Evolutionary conservation across 2,113 vertebrate genomes (phyloP), one percentile per base, ranked within the genome.

Genomic region (Chloebia gouldiae): DNA sequence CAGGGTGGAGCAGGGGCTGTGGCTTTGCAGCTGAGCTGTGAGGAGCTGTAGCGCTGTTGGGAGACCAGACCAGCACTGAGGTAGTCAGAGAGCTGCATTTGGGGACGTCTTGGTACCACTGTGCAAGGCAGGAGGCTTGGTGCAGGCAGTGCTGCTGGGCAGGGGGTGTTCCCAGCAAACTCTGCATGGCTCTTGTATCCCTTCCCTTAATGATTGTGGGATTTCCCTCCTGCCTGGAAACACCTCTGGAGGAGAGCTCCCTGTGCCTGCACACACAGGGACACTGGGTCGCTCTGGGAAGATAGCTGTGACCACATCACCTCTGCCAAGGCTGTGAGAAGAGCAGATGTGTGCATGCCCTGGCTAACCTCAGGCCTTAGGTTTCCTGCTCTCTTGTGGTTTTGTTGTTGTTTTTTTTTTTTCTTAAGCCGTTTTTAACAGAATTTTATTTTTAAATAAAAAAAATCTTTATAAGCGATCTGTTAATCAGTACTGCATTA

Each of bases 361-460:
- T 96, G 92, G 94, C 91, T 90, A 85, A 95, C 93, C 94, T 97
- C 93, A 95, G 95, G 95, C 88, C 83, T 93, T 96, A 92, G 49
- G 57, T 94, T 83, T 89, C 71, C 86, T 86, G 57, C 86, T 93
- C 93, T 92, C 79, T 81, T 64, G 18, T 86, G 37, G 12, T 59
- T 22, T 35, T 49, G 2, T 10, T 40, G 68, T 45, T 35, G 2
- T 45, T 50, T 72, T 44, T 53, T 60, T 57, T 47, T 35, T 9
- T 68, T 10, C 70, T 81, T 88, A 86, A 96, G 61, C 94, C 69
- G 63, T 96, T 97, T 97, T 97, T 95, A 98, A 97, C 97, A 98
- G 96, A 98, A 97, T 96, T 98, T 97, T 97, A 97, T 98, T 98
- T 98, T 98, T 96, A 96, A 98, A 97, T 95, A 80, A 97, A 87